Percentiles rank a stretch among this genome's conserved stretches.
Evolutionary conservation across 2,888 invertebrate genomes (phyloP).

Genomic region (Griposia aprilina): DNA sequence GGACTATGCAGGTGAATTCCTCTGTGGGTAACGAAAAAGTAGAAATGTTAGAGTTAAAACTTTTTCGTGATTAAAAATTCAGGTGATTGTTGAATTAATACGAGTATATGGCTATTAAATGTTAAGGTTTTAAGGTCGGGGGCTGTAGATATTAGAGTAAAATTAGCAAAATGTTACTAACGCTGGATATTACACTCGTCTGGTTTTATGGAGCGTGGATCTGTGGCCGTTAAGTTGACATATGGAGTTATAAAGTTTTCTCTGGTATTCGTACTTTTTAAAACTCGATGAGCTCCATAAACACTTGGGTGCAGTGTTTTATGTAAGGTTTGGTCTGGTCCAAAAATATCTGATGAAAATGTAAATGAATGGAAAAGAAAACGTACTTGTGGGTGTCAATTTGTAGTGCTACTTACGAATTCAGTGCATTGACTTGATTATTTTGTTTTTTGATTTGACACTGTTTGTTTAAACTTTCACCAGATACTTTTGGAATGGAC

Average conservation of each 20-base stretch:
- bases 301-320: not conserved
- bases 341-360: too few relatives aligned
- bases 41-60: not conserved
- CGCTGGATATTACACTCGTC: not conserved
- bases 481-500: not conserved
- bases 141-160: not conserved
- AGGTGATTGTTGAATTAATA: not conserved
- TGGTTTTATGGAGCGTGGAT: not conserved
- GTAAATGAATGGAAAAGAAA: too few relatives aligned
- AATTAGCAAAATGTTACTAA: not conserved
- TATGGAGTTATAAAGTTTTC: too few relatives aligned
- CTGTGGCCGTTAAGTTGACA: not conserved
- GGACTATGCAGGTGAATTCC: constrained; percentile 96
- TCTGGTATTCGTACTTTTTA: not conserved
- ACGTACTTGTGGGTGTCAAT: too few relatives aligned
- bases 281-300: not conserved
- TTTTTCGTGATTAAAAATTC: not conserved
- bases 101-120: not conserved
- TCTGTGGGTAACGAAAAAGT: constrained; percentile 87
- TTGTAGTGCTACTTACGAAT: too few relatives aligned
- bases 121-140: not conserved
- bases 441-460: too few relatives aligned
- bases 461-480: not conserved
- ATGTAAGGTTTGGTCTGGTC: not conserved
- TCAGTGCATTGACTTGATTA: too few relatives aligned